These are phyloP conservation scores for Dromiciops gliroides DNA, from an alignment of 2,113 vertebrate genomes.

Conservation along the genomic window DNA sequence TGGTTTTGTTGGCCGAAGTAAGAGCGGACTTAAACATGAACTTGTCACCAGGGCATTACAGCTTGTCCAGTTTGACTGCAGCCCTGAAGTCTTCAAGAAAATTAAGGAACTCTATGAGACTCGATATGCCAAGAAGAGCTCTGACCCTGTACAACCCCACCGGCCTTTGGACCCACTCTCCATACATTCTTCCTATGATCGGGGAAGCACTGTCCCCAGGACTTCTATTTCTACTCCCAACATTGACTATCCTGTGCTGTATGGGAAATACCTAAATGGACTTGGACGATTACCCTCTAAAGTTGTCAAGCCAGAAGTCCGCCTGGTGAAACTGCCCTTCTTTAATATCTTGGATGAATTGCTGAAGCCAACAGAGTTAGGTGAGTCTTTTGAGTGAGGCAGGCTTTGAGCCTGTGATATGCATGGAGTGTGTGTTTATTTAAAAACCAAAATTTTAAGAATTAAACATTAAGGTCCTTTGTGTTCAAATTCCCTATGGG, in stretches of 20 bases:
- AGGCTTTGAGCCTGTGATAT: neutral
- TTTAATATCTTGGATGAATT: slow-evolving; percentile 96
- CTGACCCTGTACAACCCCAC: slow-evolving; percentile 76
- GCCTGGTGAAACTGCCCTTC: slow-evolving; percentile 95
- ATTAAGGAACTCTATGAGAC: slow-evolving; percentile 98
- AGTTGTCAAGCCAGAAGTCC: slow-evolving; percentile 88
- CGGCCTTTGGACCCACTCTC: slow-evolving; percentile 87
- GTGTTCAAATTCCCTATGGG: neutral
- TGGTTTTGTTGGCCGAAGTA: slow-evolving; percentile 98
- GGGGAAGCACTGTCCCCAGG: slow-evolving; percentile 78
- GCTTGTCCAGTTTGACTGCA: slow-evolving; percentile 97
- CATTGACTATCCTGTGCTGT: slow-evolving; percentile 87
- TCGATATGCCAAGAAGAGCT: slow-evolving; percentile 91
- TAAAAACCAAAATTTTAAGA: neutral
- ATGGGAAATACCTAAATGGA: slow-evolving; percentile 96
- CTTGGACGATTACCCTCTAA: slow-evolving; percentile 90
- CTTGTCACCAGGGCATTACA: slow-evolving; percentile 95
- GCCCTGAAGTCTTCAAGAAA: slow-evolving; percentile 97
- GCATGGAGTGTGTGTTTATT: neutral
- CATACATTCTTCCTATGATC: slow-evolving; percentile 86
- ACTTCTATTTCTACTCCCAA: slow-evolving; percentile 80
- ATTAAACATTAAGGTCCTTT: neutral
- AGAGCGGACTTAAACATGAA: slow-evolving; percentile 98
- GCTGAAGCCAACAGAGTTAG: slow-evolving; percentile 94
- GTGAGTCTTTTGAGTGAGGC: slow-evolving; percentile 84